These are phyloP conservation scores for Siniperca chuatsi DNA, from an alignment of 2,113 vertebrate genomes.

Conservation along the genomic window DNA sequence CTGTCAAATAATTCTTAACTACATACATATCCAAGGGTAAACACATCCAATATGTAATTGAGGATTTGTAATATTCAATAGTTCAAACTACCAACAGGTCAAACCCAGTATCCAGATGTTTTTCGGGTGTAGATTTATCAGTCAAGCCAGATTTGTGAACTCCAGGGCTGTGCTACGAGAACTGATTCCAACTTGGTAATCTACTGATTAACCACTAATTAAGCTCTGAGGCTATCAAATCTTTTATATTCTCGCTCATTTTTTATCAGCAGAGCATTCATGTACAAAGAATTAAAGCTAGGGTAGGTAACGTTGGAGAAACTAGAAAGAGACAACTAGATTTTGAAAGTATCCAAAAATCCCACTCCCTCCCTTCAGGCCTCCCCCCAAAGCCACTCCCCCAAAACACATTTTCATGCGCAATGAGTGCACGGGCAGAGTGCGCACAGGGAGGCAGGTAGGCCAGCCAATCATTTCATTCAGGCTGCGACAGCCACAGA, in stretches of 20 bases:
- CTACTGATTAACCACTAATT: neutral
- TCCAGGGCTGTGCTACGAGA: neutral
- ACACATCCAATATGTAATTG: neutral
- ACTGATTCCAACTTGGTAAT: neutral
- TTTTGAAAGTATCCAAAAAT: too few species aligned
- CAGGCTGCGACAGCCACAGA: too few species aligned
- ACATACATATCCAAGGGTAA: neutral
- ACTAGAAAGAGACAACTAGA: too few species aligned
- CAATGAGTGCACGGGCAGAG: too few species aligned
- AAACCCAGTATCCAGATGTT: neutral
- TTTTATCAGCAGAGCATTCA: neutral
- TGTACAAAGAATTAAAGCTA: neutral
- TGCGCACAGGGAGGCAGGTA: too few species aligned
- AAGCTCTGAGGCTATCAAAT: neutral
- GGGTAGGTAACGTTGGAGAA: too few species aligned
- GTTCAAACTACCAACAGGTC: neutral
- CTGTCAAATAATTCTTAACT: neutral
- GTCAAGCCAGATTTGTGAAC: neutral
- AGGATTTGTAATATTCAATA: neutral
- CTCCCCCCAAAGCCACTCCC: too few species aligned
- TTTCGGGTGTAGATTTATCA: neutral
- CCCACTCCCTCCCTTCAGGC: too few species aligned
- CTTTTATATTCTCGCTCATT: neutral
- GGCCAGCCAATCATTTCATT: too few species aligned
- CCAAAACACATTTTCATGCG: too few species aligned